Conservation (phyloP, 2,797 vertebrate genomes). For the Sylvia borin region DNA sequence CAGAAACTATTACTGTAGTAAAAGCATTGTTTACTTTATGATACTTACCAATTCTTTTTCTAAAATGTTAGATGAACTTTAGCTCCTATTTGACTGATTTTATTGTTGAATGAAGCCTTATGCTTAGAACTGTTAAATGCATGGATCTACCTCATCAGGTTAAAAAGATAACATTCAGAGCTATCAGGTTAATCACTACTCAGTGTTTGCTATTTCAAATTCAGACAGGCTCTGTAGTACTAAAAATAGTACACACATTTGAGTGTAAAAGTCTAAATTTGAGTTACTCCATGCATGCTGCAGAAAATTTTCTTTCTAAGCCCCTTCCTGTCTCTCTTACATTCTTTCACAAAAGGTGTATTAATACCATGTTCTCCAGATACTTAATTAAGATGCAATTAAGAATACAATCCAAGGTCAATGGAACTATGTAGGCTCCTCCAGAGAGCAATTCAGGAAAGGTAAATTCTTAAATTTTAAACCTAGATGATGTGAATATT, state of each 20-base stretch:
- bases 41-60: not conserved
- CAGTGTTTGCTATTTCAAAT: not conserved
- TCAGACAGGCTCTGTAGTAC: not conserved
- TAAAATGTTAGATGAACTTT: not conserved
- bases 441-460: constrained; percentile 5
- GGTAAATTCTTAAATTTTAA: constrained; percentile 23
- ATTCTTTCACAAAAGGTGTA: not conserved
- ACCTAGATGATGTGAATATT: not conserved
- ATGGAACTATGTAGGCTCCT: not conserved
- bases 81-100: not conserved
- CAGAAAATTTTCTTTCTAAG: not conserved
- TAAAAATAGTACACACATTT: not conserved
- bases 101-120: not conserved
- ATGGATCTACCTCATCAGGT: not conserved
- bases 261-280: not conserved
- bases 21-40: not conserved
- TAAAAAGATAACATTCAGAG: not conserved
- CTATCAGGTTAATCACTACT: not conserved
- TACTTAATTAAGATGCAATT: not conserved
- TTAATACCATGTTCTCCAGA: not conserved
- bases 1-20: not conserved
- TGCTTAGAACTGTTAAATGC: not conserved
- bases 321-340: not conserved
- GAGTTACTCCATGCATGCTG: not conserved
- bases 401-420: not conserved